Evolutionary conservation across 2,797 vertebrate species (phyloP), one percentile per base, ranked within the genome.

Genomic region (Macrochelys suwanniensis): DNA sequence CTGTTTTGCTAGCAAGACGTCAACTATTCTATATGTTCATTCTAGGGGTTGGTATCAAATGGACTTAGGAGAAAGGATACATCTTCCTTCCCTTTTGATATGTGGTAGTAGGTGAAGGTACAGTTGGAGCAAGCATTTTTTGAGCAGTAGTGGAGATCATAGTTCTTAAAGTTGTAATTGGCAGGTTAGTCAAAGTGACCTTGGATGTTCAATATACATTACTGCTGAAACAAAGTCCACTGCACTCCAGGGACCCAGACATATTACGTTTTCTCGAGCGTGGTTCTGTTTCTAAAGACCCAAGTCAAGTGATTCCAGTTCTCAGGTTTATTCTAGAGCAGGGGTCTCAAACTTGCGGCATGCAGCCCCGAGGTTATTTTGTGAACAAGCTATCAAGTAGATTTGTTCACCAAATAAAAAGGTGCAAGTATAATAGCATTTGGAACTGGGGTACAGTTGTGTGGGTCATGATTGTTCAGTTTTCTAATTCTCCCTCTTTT

Each of bases 401-500:
- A 47, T 45, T 9, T 0, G 45, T 51, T 87, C 88, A 84, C 31
- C 45, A 37, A 37, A 68, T 37, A 68, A 68, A 68, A 21, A 37
- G 16, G 31, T 15, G 54, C 33, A 31, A 16, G 3, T 53, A 59
- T 25, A 28, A 17, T 68, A 13, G 57, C 37, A 56, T 83, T 83
- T 65, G 50, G 83, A 47, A 15, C 83, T n/a, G 42, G 31, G 76
- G 42, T 33, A 47, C 11, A 33, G 31, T 23, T 68, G 23, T 94
- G n/a, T 49, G 92, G 31, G 7, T 91, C 86, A 94, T 76, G 25
- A 51, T 89, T 84, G 10, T 71, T 80, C 49, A 56, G 51, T 85
- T 89, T 91, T 90, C 78, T 94, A 17, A 54, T 47, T 31, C 84
- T 89, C 85, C 37, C 54, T 87, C 47, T 94, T 81, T 53, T 97